Percentiles rank a stretch among this genome's conserved stretches.
Evolutionary conservation across 2,888 invertebrate species (phyloP).

Genomic region (Agrilus biguttatus): DNA sequence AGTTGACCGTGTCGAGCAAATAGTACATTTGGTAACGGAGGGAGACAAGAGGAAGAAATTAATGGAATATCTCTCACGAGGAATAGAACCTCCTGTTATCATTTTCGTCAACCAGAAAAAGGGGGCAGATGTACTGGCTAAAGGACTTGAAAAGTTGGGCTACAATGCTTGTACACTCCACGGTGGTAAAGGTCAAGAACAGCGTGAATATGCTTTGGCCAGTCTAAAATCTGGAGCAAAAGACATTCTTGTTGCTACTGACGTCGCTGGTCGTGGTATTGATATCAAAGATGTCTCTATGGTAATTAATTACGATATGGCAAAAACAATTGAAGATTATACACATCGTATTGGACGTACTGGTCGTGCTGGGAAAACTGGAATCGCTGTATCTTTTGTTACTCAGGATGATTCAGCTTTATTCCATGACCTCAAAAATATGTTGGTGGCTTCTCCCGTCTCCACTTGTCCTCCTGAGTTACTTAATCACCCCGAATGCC

Average conservation of each 20-base stretch:
- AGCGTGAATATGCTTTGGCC: conserved; percentile 94
- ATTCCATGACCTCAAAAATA: conserved; percentile 95
- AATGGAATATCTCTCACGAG: conserved; percentile 78
- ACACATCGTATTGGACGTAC: conserved; percentile 98
- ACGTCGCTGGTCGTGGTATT: conserved; percentile 99
- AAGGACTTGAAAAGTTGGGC: conserved; percentile 91
- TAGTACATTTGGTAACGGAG: conserved; percentile 90
- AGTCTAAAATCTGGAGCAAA: conserved; percentile 92
- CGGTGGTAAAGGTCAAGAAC: conserved; percentile 99
- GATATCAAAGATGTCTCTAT: conserved; percentile 99
- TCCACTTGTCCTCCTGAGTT: conserved; percentile 93
- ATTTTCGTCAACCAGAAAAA: conserved; percentile 99
- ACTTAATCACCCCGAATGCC: conserved; percentile 96
- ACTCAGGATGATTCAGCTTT: conserved; percentile 92
- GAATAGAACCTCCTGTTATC: conserved; percentile 93
- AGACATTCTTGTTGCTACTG: conserved; percentile 97
- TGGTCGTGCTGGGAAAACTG: conserved; percentile 96
- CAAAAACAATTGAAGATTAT: conserved; percentile 95
- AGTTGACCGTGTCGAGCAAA: conserved; percentile 94
- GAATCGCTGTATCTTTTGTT: conserved; percentile 89
- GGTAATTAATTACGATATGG: conserved; percentile 99
- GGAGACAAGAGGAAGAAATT: conserved; percentile 93
- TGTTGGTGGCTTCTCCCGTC: conserved; percentile 74
- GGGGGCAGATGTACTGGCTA: conserved; percentile 94
- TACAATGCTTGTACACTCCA: conserved; percentile 95